Conservation (phyloP, 2,888 invertebrate species). For the Empis livida region DNA sequence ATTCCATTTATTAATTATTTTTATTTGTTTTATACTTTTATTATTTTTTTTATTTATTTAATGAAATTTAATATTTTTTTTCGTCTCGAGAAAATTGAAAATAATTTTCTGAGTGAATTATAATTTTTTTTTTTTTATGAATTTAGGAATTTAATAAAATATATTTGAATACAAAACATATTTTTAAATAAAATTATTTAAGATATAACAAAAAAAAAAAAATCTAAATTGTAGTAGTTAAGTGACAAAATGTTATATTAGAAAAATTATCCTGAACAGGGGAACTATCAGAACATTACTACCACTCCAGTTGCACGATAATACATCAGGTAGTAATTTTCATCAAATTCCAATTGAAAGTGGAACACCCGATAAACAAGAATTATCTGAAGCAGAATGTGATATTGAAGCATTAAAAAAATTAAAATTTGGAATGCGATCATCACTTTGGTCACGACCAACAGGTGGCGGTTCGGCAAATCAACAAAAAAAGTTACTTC, state of each 20-base stretch:
- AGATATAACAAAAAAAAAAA: slow-evolving; percentile 11
- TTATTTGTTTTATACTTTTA: too few species aligned
- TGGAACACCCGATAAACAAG: slow-evolving; percentile 37
- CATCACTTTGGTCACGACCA: slow-evolving; percentile 57
- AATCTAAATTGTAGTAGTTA: slow-evolving; percentile 11
- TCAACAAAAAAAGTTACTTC: slow-evolving; percentile 20
- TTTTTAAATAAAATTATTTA: slow-evolving; percentile 4
- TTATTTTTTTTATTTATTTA: too few species aligned
- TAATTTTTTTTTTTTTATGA: too few species aligned
- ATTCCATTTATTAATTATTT: too few species aligned
- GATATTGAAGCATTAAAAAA: slow-evolving; percentile 63
- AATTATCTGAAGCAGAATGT: slow-evolving; percentile 56
- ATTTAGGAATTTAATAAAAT: too few species aligned
- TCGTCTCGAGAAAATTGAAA: too few species aligned
- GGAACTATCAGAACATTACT: slow-evolving; percentile 47
- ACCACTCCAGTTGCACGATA: slow-evolving; percentile 44
- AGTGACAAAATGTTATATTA: slow-evolving; percentile 12
- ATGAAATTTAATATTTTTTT: too few species aligned
- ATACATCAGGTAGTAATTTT: slow-evolving; percentile 23
- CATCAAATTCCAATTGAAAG: slow-evolving; percentile 23
- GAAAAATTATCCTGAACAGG: slow-evolving; percentile 21
- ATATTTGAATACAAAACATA: too few species aligned
- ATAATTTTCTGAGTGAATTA: too few species aligned
- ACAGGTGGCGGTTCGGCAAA: slow-evolving; percentile 30
- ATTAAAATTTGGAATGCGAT: slow-evolving; percentile 53